A percentile compares a stretch with the other conserved stretches of the same genome.
Conservation (phyloP, 2,797 vertebrate species). For the Tokudaia muenninki region DNA sequence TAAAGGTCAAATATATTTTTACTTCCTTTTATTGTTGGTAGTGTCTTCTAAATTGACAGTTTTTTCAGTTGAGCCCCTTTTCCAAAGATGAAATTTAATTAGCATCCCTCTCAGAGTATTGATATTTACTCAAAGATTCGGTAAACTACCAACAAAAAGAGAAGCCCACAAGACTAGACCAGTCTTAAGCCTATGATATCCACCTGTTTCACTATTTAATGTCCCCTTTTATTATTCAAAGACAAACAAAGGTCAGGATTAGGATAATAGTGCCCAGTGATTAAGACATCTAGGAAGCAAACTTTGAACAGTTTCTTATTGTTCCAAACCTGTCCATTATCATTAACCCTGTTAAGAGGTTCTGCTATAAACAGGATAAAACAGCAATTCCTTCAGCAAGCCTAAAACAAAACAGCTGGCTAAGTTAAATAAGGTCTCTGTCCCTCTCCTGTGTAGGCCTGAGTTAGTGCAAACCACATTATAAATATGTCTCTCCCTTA, state of each 20-base stretch:
- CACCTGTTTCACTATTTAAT: neutral
- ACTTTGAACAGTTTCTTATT: neutral
- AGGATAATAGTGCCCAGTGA: neutral
- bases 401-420: slow-evolving; percentile 9
- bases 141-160: slow-evolving; percentile 13
- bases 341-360: slow-evolving; percentile 11
- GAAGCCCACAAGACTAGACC: neutral
- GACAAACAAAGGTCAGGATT: slow-evolving; percentile 7
- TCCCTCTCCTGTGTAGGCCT: neutral
- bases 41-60: slow-evolving; percentile 46
- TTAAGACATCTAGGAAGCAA: slow-evolving; percentile 35
- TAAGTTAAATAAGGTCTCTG: slow-evolving; percentile 45
- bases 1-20: slow-evolving; percentile 35
- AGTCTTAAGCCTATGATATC: slow-evolving; percentile 27
- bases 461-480: neutral
- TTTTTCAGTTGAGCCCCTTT: slow-evolving; percentile 38
- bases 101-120: slow-evolving; percentile 46
- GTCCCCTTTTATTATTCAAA: slow-evolving; percentile 29
- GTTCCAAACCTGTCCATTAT: slow-evolving; percentile 25
- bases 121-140: slow-evolving; percentile 53
- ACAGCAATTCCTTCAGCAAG: neutral
- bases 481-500: neutral
- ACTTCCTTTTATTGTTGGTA: slow-evolving; percentile 3
- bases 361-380: neutral
- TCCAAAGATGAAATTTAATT: slow-evolving; percentile 44